These are phyloP conservation scores for Pissodes strobi DNA, from an alignment of 1,140 invertebrate species.

Conservation along the genomic window DNA sequence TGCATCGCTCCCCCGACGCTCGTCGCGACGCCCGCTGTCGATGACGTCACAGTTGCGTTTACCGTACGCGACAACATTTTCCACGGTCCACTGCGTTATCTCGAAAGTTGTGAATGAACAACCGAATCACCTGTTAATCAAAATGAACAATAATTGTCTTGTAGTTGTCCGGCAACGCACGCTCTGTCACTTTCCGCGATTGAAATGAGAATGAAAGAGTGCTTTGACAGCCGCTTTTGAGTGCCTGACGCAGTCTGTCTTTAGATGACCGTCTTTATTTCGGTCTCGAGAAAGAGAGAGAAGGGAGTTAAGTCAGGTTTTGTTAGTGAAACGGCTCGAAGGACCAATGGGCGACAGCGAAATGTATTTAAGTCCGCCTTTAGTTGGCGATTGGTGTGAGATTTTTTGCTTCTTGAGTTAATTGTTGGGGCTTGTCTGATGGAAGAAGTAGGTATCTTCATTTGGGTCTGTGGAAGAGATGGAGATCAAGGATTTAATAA, in stretches of 20 bases:
- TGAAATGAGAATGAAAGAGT: slow-evolving; percentile 47
- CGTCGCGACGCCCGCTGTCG: slow-evolving; percentile 36
- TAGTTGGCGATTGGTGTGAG: slow-evolving; percentile 23
- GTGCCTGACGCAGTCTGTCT: slow-evolving; percentile 10
- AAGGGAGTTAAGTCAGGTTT: slow-evolving; percentile 22
- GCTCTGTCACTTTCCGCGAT: slow-evolving; percentile 35
- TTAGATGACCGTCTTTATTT: slow-evolving; percentile 6
- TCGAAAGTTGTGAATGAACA: too few relatives aligned
- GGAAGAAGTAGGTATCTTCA: too few relatives aligned
- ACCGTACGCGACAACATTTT: slow-evolving; percentile 42
- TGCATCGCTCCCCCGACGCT: slow-evolving; percentile 19
- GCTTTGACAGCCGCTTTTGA: slow-evolving; percentile 46
- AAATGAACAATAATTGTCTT: slow-evolving; percentile 38
- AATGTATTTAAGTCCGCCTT: slow-evolving; percentile 32
- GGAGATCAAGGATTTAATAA: too few relatives aligned
- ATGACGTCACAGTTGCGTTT: too few relatives aligned
- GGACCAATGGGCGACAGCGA: slow-evolving; percentile 23
- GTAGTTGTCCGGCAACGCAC: slow-evolving; percentile 34
- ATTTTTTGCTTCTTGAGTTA: slow-evolving; percentile 13
- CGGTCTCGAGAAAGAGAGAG: slow-evolving; percentile 1
- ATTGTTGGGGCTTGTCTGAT: too few relatives aligned
- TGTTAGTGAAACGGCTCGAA: neutral
- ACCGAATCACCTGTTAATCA: slow-evolving; percentile 22
- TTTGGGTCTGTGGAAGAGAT: too few relatives aligned
- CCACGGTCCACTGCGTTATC: too few relatives aligned